phyloP scores from a whole-genome alignment of 2,113 vertebrate species.

The Actenoides hombroni region DNA sequence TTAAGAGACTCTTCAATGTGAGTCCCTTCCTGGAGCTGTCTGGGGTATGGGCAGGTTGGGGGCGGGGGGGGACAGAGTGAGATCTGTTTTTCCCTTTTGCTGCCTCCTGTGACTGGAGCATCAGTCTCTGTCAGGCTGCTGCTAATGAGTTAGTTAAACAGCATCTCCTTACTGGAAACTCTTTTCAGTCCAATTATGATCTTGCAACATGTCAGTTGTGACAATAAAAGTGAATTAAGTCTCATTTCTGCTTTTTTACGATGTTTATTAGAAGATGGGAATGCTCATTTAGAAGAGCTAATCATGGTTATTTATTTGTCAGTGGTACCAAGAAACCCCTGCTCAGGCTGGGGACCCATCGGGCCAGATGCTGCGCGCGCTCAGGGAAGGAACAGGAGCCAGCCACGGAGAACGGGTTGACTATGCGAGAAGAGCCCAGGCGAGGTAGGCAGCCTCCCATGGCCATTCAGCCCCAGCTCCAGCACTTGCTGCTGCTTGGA shows the following conservation, averaged over 20 bases:
- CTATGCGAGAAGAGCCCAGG: fast-evolving
- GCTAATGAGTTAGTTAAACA: slow-evolving; percentile 76
- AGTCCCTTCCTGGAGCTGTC: not conserved
- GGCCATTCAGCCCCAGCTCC: not conserved
- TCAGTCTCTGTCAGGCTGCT: slow-evolving; percentile 62
- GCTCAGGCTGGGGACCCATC: not conserved
- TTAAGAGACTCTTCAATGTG: not conserved
- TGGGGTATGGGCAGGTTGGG: not conserved
- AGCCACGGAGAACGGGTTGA: not conserved
- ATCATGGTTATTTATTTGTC: slow-evolving; percentile 46
- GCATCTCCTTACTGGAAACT: slow-evolving; percentile 74
- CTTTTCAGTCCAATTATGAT: slow-evolving; percentile 78
- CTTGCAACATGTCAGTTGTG: slow-evolving; percentile 66
- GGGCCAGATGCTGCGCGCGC: not conserved
- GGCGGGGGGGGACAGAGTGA: not conserved
- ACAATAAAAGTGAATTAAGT: slow-evolving; percentile 78
- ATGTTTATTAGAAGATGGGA: slow-evolving; percentile 75
- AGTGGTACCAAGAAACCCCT: not conserved
- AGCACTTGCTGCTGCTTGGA: not conserved
- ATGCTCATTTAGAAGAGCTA: slow-evolving; percentile 64
- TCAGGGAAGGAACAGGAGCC: not conserved
- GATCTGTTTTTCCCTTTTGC: not conserved
- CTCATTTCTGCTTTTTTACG: slow-evolving; percentile 73
- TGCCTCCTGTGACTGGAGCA: slow-evolving; percentile 9
- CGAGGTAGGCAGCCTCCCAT: fast-evolving